These are phyloP conservation scores for Albula goreensis DNA, from an alignment of 2,113 vertebrate genomes.

Conservation along the genomic window DNA sequence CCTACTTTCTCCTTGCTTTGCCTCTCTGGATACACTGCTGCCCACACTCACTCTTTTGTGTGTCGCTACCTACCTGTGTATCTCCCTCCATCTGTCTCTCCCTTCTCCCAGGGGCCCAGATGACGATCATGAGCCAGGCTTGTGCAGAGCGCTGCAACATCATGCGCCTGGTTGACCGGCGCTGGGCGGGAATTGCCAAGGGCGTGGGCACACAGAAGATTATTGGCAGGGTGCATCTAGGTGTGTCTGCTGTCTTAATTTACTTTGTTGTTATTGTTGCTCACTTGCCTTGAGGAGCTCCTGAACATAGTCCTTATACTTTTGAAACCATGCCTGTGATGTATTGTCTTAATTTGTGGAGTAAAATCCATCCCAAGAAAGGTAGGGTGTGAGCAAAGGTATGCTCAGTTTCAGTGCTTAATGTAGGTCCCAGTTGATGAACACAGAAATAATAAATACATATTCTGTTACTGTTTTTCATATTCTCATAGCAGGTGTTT, in stretches of 20 bases:
- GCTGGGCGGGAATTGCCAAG: conserved; percentile 96
- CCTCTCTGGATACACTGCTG: neutral
- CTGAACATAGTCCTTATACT: too few species aligned
- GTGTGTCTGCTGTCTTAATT: conserved; percentile 58
- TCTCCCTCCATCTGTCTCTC: neutral
- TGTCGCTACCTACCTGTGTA: too few species aligned
- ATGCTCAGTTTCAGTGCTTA: too few species aligned
- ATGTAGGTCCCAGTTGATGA: too few species aligned
- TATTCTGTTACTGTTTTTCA: too few species aligned
- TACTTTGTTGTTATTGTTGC: neutral
- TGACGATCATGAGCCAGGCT: conserved; percentile 99
- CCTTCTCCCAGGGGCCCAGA: conserved; percentile 84
- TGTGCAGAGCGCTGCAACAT: conserved; percentile 98
- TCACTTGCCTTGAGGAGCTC: neutral
- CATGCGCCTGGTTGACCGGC: conserved; percentile 94
- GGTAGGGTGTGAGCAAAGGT: too few species aligned
- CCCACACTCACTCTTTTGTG: neutral
- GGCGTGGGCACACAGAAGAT: conserved; percentile 98
- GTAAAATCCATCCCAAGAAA: too few species aligned
- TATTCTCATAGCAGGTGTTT: too few species aligned
- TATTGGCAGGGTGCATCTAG: conserved; percentile 94
- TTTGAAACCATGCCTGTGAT: too few species aligned
- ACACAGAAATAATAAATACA: too few species aligned
- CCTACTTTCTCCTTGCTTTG: neutral
- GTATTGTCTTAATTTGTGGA: too few species aligned